Percentiles rank a stretch among this genome's conserved stretches.
Conservation (phyloP, 2,113 vertebrate species). For the Chaetura pelagica region DNA sequence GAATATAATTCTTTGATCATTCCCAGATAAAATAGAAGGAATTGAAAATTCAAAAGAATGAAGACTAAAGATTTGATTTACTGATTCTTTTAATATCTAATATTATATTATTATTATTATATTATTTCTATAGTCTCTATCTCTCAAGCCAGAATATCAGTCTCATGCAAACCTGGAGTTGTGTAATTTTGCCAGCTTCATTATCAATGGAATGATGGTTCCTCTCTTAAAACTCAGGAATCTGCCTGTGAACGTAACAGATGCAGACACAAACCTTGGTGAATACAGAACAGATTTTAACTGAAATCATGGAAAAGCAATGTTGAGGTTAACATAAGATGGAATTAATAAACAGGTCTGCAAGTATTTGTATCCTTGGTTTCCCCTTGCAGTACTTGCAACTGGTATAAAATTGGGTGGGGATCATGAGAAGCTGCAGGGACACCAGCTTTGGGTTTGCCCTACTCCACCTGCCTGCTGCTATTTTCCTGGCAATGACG, state of each 20-base stretch:
- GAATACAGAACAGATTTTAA: neutral
- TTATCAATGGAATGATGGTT: neutral
- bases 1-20: conserved; percentile 20
- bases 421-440: neutral
- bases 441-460: neutral
- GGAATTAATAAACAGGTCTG: neutral
- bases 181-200: neutral
- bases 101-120: too few species aligned
- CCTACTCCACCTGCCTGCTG: neutral
- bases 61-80: neutral
- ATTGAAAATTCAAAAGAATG: conserved; percentile 26
- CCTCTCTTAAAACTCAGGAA: conserved; percentile 25
- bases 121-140: conserved; percentile 23
- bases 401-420: neutral
- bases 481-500: neutral
- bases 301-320: neutral
- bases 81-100: conserved; percentile 28
- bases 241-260: neutral
- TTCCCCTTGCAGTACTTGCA: neutral
- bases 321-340: neutral
- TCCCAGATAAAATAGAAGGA: conserved; percentile 9
- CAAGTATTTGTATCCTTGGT: neutral
- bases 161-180: neutral
- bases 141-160: neutral
- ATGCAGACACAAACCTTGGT: neutral